Evolutionary conservation across 2,888 invertebrate species (phyloP).

Genomic region (Cancer borealis): DNA sequence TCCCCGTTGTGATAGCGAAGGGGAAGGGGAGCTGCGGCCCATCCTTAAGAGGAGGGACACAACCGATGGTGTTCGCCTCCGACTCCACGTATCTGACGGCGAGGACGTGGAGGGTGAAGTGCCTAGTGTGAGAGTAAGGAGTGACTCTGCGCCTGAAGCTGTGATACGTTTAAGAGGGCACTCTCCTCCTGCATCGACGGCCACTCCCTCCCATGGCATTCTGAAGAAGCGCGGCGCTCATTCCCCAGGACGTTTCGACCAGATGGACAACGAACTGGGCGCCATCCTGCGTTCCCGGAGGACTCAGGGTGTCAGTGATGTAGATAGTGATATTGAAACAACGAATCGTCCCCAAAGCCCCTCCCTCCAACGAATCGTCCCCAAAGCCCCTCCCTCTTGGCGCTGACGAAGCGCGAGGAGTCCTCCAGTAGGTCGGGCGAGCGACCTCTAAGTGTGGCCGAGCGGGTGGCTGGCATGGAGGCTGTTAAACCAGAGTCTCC

Average conservation of each 20-base stretch:
- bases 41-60: conserved; percentile 77
- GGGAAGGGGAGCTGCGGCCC: conserved; percentile 74
- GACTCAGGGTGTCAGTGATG: conserved; percentile 52
- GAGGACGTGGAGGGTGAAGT: conserved; percentile 70
- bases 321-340: conserved; percentile 43
- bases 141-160: conserved; percentile 76
- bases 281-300: conserved; percentile 69
- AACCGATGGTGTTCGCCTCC: conserved; percentile 75
- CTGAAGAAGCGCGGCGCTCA: conserved; percentile 74
- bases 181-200: conserved; percentile 69
- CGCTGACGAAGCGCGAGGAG: conserved; percentile 56
- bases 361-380: conserved; percentile 67
- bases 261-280: conserved; percentile 72
- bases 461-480: conserved; percentile 76
- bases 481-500: conserved; percentile 63
- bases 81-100: conserved; percentile 73
- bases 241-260: conserved; percentile 70
- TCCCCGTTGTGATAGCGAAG: conserved; percentile 73
- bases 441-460: conserved; percentile 74
- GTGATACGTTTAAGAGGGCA: conserved; percentile 70
- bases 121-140: conserved; percentile 70
- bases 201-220: conserved; percentile 71
- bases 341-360: conserved; percentile 70
- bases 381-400: conserved; percentile 71
- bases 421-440: conserved; percentile 54